phyloP scores from a whole-genome alignment of 2,888 invertebrate genomes.

The Dromius quadrimaculatus region DNA sequence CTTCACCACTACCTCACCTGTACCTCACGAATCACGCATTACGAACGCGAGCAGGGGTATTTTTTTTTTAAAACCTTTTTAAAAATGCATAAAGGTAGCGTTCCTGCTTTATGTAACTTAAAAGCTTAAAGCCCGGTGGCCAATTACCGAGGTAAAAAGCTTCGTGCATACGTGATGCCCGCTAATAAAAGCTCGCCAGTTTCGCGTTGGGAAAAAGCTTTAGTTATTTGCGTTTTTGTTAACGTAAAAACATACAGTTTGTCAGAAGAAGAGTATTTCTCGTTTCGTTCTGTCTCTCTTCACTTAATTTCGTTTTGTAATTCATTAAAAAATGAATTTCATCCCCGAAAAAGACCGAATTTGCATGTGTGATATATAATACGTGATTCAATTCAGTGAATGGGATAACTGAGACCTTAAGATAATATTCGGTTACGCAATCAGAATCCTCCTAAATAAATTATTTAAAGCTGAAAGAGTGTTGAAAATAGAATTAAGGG shows the following conservation, averaged over 20 bases:
- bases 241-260: constrained; percentile 40
- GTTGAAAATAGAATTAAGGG: constrained; percentile 20
- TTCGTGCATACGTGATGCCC: constrained; percentile 65
- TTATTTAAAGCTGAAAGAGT: constrained; percentile 38
- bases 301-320: constrained; percentile 37
- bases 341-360: constrained; percentile 25
- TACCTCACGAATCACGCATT: constrained; percentile 23
- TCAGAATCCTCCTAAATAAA: constrained; percentile 16
- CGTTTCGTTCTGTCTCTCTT: background rate
- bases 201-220: constrained; percentile 50
- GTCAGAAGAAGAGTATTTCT: background rate
- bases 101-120: constrained; percentile 64
- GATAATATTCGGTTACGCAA: constrained; percentile 38
- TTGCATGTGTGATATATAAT: constrained; percentile 42
- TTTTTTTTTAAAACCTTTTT: constrained; percentile 48
- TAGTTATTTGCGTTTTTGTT: constrained; percentile 52
- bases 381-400: constrained; percentile 16
- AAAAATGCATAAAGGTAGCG: constrained; percentile 53
- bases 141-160: constrained; percentile 67
- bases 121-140: constrained; percentile 68
- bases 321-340: constrained; percentile 42
- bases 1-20: constrained; percentile 7
- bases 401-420: constrained; percentile 24
- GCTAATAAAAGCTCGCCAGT: constrained; percentile 57
- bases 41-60: constrained; percentile 7